Base-by-base conservation (phyloP, 2,113 vertebrate genomes). In the Fregata magnificens region DNA sequence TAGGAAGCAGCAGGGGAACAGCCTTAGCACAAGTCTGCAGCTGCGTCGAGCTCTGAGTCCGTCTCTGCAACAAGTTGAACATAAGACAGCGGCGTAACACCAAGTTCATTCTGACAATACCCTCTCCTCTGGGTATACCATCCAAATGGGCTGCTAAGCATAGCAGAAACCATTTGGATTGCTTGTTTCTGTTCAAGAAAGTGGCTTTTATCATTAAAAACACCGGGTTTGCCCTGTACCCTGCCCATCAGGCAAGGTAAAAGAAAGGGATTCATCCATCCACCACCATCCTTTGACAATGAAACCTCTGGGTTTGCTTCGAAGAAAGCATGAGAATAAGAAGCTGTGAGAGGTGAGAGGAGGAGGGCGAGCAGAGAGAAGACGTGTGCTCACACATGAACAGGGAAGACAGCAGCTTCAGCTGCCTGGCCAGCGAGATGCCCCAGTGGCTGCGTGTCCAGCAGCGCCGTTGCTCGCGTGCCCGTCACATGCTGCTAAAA, bases 391-490 rank as follows among this genome's bases (percentile, higher is more conserved):
- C 69, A 6, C n/a, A 50, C 28, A 11, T 0, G 7, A 44, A 10
- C 0, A 1, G 40, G 31, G 15, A 42, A 31, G 62, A 9, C n/a
- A 16, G 82, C 44, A 55, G 16, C 26, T 44, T 8, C 70, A 45
- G 58, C 70, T 2, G 0, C 0, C 14, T 1, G 1, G 49, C 36
- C 89, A 18, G 40, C 1, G 2, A 38, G 93, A 38, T 34, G 82
- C 9, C 17, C 63, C 3, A 0, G 21, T 3, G 59, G 20, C 72
- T 29, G 55, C 1, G 2, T 11, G 69, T 55, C 73, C 6, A 0
- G 40, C 81, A 38, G 81, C 2, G 3, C 69, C 3, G 0, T 25
- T 0, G 0, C 82, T 86, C 85, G 6, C 5, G 5, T 24, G 76
- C 7, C 59, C 20, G 0, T 93, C 91, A 24, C 77, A 40, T 1